phyloP scores from a whole-genome alignment of 2,113 vertebrate species.

The Gnathochromis pfefferi region DNA sequence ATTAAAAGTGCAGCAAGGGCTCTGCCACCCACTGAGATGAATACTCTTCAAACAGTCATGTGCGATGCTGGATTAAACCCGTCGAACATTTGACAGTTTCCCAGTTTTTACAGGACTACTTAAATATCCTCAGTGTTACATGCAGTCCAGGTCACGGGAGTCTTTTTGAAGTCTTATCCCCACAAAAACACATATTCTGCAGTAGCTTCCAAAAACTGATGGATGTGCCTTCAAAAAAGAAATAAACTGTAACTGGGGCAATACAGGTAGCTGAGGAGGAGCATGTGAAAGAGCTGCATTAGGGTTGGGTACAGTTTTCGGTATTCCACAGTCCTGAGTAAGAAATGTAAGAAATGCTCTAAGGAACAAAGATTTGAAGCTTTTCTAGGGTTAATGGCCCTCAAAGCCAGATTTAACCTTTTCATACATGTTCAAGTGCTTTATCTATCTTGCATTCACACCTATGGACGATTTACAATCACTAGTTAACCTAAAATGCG shows the following conservation, averaged over 20 bases:
- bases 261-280: background rate
- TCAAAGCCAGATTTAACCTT: background rate
- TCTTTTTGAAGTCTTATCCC: background rate
- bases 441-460: background rate
- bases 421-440: background rate
- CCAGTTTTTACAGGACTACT: background rate
- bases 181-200: background rate
- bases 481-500: background rate
- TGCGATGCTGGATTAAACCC: background rate
- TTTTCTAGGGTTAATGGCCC: background rate
- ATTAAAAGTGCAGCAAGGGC: background rate
- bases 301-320: background rate
- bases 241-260: background rate
- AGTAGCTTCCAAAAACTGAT: background rate
- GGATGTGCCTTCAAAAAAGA: background rate
- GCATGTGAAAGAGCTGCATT: accelerated
- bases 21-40: conserved; percentile 9
- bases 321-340: background rate
- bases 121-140: background rate
- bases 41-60: conserved; percentile 1
- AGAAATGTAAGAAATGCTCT: background rate
- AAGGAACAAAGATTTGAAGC: background rate
- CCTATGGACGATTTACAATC: background rate
- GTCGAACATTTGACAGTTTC: background rate
- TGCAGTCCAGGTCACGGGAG: background rate